Evolutionary conservation across 2,113 vertebrate species (phyloP), one percentile per base, ranked within the genome.

Genomic region (Corythaixoides concolor): DNA sequence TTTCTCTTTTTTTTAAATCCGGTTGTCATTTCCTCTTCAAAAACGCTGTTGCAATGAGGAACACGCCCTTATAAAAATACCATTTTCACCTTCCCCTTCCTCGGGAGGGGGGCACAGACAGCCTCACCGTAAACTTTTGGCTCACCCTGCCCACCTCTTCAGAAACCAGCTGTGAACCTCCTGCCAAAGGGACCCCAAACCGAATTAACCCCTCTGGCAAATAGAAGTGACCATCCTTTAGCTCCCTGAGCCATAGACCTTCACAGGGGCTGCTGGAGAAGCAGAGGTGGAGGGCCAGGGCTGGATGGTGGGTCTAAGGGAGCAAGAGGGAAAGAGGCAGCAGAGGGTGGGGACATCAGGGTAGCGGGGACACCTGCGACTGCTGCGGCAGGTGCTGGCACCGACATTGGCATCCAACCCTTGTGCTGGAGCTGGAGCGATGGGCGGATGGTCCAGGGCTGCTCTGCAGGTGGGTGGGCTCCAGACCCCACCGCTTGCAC

Each of bases 1-100:
- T 85, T 92, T 84, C 93, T 78, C 20, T 78, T 18, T 10, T 90
- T 76, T 74, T 72, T 30, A 14, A 73, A 93, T 68, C 79, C 20
- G 5, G 26, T 55, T 91, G 89, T 23, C 58, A 93, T 95, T 97
- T 97, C 96, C 96, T 88, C 78, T 81, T 79, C 74, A 66, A 92
- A 92, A 87, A 72, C 2, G 22, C 27, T 27, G 76, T n/a, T 82
- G 87, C 77, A 85, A 95, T 55, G 86, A 82, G 86, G 92, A 96
- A 93, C 33, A 0, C 32, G 55, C 41, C 11, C 23, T 21, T 12
- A 53, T n/a, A 74, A 82, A 94, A 87, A 73, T 4, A 56, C 7
- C 12, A 1, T 27, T 76, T 79, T n/a, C 5, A 5, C 90, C 83
- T 88, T 90, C 79, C 68, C 49, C 68, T 95, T 85, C 80, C 45